Percentiles rank a stretch among this genome's conserved stretches.
phyloP scores from a whole-genome alignment of 2,113 vertebrate species.

The Synchiropus splendidus region DNA sequence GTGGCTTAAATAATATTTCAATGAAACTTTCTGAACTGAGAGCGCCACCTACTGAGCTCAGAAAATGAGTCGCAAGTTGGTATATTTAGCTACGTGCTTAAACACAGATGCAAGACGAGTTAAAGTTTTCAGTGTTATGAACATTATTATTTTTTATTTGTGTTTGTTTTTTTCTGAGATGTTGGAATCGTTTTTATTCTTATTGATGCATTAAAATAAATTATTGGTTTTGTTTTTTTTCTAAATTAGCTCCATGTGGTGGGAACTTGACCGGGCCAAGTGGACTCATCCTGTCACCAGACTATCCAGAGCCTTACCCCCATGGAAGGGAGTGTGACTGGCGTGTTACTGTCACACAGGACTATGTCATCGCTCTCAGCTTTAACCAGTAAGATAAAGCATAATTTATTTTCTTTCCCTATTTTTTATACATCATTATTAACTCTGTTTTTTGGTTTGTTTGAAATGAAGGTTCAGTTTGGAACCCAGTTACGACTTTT shows the following conservation, averaged over 20 bases:
- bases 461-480: constrained; percentile 80
- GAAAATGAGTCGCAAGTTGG: no score
- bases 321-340: constrained; percentile 95
- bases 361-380: constrained; percentile 88
- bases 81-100: no score
- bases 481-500: constrained; percentile 95
- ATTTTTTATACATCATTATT: rapidly evolving
- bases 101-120: no score
- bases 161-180: no score
- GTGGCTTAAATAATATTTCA: no score
- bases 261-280: constrained; percentile 83
- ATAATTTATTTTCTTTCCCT: neutral
- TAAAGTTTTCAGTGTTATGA: no score
- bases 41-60: no score
- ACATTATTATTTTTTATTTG: no score
- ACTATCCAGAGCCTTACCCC: constrained; percentile 89
- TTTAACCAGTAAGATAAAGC: constrained; percentile 81
- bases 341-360: constrained; percentile 80
- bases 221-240: no score
- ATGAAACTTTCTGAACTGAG: no score
- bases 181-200: no score
- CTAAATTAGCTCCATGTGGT: constrained; percentile 81
- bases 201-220: no score
- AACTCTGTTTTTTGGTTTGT: constrained; percentile 1
- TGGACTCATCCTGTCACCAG: constrained; percentile 89